Conservation (phyloP, 2,888 invertebrate genomes). For the Pachydiplax longipennis region DNA sequence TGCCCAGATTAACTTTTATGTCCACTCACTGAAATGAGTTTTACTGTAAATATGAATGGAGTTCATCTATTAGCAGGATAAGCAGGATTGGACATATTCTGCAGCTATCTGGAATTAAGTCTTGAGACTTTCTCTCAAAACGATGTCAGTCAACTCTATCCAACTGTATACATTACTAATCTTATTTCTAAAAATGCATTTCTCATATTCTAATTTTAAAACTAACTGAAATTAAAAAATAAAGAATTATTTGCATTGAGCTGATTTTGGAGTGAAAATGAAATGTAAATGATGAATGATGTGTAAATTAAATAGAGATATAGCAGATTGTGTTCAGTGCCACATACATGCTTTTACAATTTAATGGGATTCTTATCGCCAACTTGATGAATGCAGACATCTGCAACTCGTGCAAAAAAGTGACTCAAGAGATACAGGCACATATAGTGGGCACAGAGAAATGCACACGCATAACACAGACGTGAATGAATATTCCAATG, state of each 20-base stretch:
- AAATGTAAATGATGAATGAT: not conserved
- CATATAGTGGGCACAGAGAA: slow-evolving; percentile 26
- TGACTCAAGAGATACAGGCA: slow-evolving; percentile 24
- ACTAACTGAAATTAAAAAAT: not conserved
- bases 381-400: slow-evolving; percentile 12
- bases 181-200: not conserved
- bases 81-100: no score
- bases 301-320: not conserved
- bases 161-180: no score
- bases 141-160: no score
- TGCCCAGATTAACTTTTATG: no score
- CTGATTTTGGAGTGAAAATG: not conserved
- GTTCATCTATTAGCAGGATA: no score
- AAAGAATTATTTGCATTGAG: not conserved
- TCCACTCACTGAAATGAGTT: no score
- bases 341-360: slow-evolving; percentile 10
- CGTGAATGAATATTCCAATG: slow-evolving; percentile 27
- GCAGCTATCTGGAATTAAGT: no score
- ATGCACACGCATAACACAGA: slow-evolving; percentile 35
- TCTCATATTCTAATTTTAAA: not conserved
- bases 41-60: no score
- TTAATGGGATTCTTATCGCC: not conserved
- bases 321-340: slow-evolving; percentile 7
- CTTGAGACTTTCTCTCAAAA: no score
- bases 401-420: slow-evolving; percentile 23